Base-by-base conservation (phyloP, 53 echinoderm and acorn worm genomes). In the Temnopleurus reevesii region DNA sequence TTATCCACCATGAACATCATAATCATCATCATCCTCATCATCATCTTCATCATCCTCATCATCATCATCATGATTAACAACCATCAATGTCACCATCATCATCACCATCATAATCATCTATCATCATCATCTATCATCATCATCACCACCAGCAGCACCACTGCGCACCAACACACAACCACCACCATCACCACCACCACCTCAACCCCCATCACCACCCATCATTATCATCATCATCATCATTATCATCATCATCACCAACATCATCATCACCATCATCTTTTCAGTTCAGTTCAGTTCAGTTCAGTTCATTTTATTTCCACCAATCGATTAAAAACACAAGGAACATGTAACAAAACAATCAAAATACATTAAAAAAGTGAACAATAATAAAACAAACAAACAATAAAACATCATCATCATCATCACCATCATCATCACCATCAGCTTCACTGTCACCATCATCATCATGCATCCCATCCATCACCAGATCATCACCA, bases 401-500 rank as follows among this genome's bases (percentile, higher is more conserved):
- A n/a, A n/a, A n/a, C n/a, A n/a, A n/a, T n/a, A n/a, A n/a, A n/a
- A n/a, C 24, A 36, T 24, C 45, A 77, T 21, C 77, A 63, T 17
- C 26, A 24, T 15, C 64, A 64, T 34, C 64, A 25, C 45, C 77
- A 45, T 9, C 45, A 46, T 23, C 77, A 77, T 7, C 46, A 77
- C 0, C 77, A 77, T 10, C 8, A 77, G 21, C 41, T 21, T 29
- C 26, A 77, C 24, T 23, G 21, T 8, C 45, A 76, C 23, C 45
- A 76, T 5, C 76, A 76, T n/a, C 4, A 63, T 9, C 24, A 4
- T 31, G 13, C 63, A 27, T 3, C 4, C 63, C 25, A 27, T 12
- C 27, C 24, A 63, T 17, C 76, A 71, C 41, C 76, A 71, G 15
- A 63, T n/a, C 76, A 76, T n/a, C 76, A 76, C 18, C 76, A 76